Evolutionary conservation across 2,888 invertebrate species (phyloP).

Genomic region (Flabesymbios commensalis): DNA sequence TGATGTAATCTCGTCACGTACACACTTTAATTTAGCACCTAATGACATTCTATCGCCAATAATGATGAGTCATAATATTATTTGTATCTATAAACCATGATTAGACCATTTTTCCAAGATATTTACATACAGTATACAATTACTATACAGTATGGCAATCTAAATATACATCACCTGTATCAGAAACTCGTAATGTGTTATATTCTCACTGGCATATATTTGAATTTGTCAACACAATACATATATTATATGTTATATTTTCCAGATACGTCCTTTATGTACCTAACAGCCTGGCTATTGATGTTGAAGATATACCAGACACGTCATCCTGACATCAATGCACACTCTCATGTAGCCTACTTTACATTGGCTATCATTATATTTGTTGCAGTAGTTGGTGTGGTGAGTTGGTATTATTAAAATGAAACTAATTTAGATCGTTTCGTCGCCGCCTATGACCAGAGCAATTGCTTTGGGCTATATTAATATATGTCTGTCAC

Average conservation of each 20-base stretch:
- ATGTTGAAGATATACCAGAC: slow-evolving; percentile 87
- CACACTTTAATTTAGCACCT: not conserved
- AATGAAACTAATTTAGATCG: no score
- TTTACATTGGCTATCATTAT: slow-evolving; percentile 72
- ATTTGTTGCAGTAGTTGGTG: slow-evolving; percentile 77
- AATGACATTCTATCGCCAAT: not conserved
- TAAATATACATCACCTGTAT: no score
- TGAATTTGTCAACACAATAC: not conserved
- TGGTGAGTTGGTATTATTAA: slow-evolving; percentile 68
- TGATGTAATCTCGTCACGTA: not conserved
- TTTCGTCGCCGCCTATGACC: no score
- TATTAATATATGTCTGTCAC: no score
- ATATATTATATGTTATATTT: not conserved
- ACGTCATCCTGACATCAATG: slow-evolving; percentile 85
- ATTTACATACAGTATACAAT: no score
- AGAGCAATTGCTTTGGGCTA: no score
- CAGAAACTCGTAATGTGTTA: no score
- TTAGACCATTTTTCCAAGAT: no score
- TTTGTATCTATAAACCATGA: no score
- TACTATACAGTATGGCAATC: no score
- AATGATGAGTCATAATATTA: no score
- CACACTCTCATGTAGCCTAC: slow-evolving; percentile 66
- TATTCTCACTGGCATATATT: not conserved
- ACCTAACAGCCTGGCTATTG: slow-evolving; percentile 82
- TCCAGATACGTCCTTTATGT: slow-evolving; percentile 90